Percentiles rank a stretch among this genome's conserved stretches.
Conservation (phyloP, 2,888 invertebrate species). For the Monopis laevigella region DNA sequence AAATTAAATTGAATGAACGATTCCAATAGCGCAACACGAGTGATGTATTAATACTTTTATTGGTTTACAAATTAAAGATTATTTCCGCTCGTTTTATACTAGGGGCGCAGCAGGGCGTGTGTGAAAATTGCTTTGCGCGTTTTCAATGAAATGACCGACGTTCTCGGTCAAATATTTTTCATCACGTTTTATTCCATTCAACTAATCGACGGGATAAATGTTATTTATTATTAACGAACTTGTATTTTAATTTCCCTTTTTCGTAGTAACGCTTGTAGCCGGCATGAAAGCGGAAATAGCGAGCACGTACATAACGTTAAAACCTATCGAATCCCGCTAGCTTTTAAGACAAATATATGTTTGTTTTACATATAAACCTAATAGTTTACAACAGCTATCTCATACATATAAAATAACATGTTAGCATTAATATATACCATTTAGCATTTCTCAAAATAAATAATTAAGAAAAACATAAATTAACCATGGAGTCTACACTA, state of each 20-base stretch:
- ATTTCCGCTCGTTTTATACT: slow-evolving; percentile 23
- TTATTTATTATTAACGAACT: background rate
- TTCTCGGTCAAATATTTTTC: background rate
- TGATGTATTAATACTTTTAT: slow-evolving; percentile 63
- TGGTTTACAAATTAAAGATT: slow-evolving; percentile 64
- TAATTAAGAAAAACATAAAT: too few relatives aligned
- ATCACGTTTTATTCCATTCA: slow-evolving; percentile 7
- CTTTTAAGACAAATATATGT: too few relatives aligned
- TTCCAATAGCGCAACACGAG: slow-evolving; percentile 30
- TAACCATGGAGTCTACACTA: too few relatives aligned
- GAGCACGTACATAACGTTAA: too few relatives aligned
- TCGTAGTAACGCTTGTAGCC: background rate
- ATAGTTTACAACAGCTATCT: too few relatives aligned
- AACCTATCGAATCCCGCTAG: too few relatives aligned
- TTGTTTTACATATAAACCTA: too few relatives aligned
- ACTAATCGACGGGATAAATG: slow-evolving; percentile 27
- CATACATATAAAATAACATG: too few relatives aligned
- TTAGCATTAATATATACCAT: too few relatives aligned
- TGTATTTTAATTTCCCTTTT: background rate
- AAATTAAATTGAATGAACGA: slow-evolving; percentile 51
- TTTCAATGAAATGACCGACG: slow-evolving; percentile 28
- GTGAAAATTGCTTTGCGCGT: slow-evolving; percentile 32
- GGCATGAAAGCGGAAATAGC: background rate
- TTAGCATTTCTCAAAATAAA: too few relatives aligned
- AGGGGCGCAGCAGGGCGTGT: slow-evolving; percentile 20